These are phyloP conservation scores for Myotis lucifugus DNA, from an alignment of 2,113 vertebrate species.

Conservation along the genomic window DNA sequence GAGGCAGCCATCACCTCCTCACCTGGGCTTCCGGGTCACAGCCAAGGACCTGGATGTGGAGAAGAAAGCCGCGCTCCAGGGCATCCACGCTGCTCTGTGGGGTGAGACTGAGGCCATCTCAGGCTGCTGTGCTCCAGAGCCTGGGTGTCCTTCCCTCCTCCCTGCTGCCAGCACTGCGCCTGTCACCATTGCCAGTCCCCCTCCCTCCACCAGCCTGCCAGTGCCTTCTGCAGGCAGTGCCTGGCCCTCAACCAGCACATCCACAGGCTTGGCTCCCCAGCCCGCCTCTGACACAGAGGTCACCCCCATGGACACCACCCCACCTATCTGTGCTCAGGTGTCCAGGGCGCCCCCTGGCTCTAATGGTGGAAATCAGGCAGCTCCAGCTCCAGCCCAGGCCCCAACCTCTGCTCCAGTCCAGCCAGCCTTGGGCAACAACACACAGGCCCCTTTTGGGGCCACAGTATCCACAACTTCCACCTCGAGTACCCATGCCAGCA, in stretches of 20 bases:
- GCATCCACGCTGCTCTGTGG: conserved; percentile 88
- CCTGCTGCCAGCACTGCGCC: not conserved
- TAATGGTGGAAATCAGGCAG: not conserved
- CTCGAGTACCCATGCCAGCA: conserved; percentile 35
- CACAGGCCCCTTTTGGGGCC: conserved; percentile 19
- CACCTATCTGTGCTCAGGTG: too few relatives aligned
- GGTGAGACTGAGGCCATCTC: conserved; percentile 80
- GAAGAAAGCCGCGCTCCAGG: conserved; percentile 84
- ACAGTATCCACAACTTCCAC: too few relatives aligned
- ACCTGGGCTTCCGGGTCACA: conserved; percentile 89
- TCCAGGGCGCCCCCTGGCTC: too few relatives aligned
- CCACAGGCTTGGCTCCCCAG: conserved; percentile 65
- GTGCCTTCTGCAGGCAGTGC: not conserved
- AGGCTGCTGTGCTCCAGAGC: not conserved
- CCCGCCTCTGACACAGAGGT: conserved; percentile 78
- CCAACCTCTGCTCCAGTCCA: not conserved
- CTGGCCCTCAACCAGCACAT: conserved; percentile 55
- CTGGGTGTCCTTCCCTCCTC: not conserved
- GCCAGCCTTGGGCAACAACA: conserved; percentile 78
- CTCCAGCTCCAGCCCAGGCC: not conserved
- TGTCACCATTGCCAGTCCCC: not conserved
- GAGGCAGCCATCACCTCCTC: conserved; percentile 87
- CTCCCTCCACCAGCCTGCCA: not conserved
- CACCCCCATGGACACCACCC: not conserved
- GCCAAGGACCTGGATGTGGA: conserved; percentile 90